Conservation (phyloP, 2,113 vertebrate genomes). For the Corydoras sp. region DNA sequence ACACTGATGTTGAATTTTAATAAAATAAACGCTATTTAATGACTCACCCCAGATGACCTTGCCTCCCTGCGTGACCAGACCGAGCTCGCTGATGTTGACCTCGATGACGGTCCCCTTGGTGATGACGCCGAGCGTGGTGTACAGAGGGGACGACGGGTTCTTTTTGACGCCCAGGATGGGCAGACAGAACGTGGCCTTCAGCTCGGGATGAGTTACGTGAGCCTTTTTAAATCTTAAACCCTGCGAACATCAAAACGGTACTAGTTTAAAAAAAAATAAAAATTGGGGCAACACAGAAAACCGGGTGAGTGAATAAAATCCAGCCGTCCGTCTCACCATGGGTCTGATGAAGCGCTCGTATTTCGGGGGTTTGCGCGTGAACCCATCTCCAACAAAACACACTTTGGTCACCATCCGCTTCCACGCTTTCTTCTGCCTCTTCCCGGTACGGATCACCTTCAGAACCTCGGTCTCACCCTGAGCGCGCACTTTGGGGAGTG, state of each 20-base stretch:
- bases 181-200: constrained; percentile 95
- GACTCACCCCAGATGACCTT: constrained; percentile 98
- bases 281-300: background rate
- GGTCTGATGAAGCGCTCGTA: constrained; percentile 97
- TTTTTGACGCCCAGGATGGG: constrained; percentile 97
- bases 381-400: constrained; percentile 94
- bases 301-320: background rate
- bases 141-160: constrained; percentile 93
- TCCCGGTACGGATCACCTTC: constrained; percentile 91
- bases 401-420: constrained; percentile 99
- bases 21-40: background rate
- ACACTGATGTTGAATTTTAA: too few relatives aligned
- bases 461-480: constrained; percentile 96
- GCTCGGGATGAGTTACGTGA: constrained; percentile 93
- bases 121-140: constrained; percentile 92
- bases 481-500: constrained; percentile 91
- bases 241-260: constrained; percentile 52
- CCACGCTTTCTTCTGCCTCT: constrained; percentile 97
- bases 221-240: constrained; percentile 96
- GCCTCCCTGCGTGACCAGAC: constrained; percentile 94
- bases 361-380: constrained; percentile 95
- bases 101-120: constrained; percentile 94
- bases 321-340: constrained; percentile 70
- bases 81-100: constrained; percentile 93
- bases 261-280: too few relatives aligned